These are phyloP conservation scores for Pao palembangensis DNA, from an alignment of 2,113 vertebrate genomes.

Conservation along the genomic window DNA sequence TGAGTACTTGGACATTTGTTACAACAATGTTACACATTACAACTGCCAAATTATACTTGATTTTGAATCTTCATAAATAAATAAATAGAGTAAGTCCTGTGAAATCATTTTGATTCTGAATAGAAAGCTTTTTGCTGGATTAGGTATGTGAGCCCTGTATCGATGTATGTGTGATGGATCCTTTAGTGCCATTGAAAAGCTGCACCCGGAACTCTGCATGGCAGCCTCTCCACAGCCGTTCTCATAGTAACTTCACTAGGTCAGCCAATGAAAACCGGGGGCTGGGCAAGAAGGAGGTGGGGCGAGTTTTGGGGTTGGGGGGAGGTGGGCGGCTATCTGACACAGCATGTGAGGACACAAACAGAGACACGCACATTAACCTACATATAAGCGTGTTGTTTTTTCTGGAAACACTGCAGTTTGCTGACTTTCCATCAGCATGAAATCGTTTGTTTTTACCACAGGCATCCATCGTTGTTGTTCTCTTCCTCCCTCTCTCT, in stretches of 20 bases:
- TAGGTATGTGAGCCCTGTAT: background rate
- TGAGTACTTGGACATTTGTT: too few species aligned
- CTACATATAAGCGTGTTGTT: background rate
- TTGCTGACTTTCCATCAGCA: background rate
- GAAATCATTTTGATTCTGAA: too few species aligned
- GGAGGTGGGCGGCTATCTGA: slow-evolving; percentile 14
- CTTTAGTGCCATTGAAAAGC: slow-evolving; percentile 47
- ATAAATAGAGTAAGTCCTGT: background rate
- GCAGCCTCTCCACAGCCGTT: slow-evolving; percentile 69
- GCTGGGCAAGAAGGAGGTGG: slow-evolving; percentile 61
- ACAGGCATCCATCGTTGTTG: background rate
- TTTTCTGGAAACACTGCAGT: background rate
- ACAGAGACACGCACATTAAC: slow-evolving; percentile 8
- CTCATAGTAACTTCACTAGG: slow-evolving; percentile 80
- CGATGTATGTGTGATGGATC: slow-evolving; percentile 23
- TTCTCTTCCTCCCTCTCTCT: background rate
- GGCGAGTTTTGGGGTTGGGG: slow-evolving; percentile 22
- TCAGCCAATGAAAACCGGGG: slow-evolving; percentile 78
- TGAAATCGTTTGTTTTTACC: background rate
- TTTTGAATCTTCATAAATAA: background rate
- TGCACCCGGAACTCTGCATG: slow-evolving; percentile 65
- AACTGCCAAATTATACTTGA: too few species aligned
- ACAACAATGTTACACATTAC: background rate
- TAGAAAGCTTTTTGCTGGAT: too few species aligned
- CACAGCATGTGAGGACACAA: slow-evolving; percentile 41